Evolutionary conservation across 2,797 vertebrate species (phyloP).

Genomic region (Hydrolagus colliei): DNA sequence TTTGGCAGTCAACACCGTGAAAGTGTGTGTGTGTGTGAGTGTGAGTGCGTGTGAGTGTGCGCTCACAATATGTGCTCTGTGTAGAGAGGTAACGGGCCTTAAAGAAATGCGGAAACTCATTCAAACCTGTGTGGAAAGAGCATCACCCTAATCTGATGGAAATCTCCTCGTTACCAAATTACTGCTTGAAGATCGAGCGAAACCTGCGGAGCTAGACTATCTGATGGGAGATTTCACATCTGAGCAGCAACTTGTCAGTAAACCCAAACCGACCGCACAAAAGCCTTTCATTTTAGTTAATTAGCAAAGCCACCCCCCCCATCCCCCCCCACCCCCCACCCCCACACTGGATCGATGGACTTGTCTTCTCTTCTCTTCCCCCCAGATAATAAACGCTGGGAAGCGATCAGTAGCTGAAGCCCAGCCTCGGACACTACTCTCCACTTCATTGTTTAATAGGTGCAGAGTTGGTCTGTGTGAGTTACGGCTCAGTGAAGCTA

Average conservation of each 20-base stretch:
- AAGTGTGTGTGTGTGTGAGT: no score
- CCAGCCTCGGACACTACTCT: neutral
- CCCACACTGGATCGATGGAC: no score
- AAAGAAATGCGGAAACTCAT: neutral
- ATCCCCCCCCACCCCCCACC: neutral
- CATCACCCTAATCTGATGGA: neutral
- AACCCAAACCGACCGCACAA: neutral
- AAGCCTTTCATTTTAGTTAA: constrained; percentile 13
- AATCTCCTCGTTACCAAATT: constrained; percentile 6
- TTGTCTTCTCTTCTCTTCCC: no score
- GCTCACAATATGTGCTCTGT: no score
- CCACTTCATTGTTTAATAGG: neutral
- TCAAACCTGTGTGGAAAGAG: neutral
- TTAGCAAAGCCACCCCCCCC: neutral
- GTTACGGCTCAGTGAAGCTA: neutral
- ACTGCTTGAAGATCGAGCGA: neutral
- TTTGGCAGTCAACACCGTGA: no score
- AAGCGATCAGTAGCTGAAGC: neutral
- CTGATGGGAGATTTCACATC: neutral
- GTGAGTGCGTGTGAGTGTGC: no score
- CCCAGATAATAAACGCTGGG: neutral
- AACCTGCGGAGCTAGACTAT: constrained; percentile 8
- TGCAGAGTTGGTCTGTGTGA: neutral
- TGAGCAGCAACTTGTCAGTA: neutral
- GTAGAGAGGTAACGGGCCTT: neutral